Conservation (phyloP, 2,113 vertebrate genomes). For the Callipepla californica region DNA sequence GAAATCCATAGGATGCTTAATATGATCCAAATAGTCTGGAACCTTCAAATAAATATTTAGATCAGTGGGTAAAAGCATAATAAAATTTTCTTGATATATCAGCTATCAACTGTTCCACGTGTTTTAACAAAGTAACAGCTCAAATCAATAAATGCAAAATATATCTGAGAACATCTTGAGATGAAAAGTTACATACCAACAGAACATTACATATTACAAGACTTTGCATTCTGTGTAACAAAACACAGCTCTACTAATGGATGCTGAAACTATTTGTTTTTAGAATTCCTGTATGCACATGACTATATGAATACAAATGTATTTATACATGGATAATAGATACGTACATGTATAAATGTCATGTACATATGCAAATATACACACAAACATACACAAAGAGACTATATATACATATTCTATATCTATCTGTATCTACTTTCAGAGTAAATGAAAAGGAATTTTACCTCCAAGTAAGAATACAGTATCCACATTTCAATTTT, state of each 20-base stretch:
- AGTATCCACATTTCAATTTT: not conserved
- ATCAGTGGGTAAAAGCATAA: not conserved
- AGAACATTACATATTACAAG: not conserved
- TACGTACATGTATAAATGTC: not conserved
- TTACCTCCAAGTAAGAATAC: not conserved
- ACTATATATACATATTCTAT: not conserved
- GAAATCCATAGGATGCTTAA: constrained; percentile 96
- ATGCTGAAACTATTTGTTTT: not conserved
- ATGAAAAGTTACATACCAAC: not conserved
- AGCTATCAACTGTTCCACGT: not conserved
- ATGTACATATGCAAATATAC: not conserved
- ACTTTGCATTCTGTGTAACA: not conserved
- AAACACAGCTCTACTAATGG: not conserved
- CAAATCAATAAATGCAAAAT: not conserved
- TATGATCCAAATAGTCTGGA: constrained; percentile 96
- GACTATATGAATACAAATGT: fast-evolving
- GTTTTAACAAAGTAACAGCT: not conserved
- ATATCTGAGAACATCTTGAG: not conserved
- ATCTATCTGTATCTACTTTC: not conserved
- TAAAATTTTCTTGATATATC: not conserved
- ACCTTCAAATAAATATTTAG: constrained; percentile 82
- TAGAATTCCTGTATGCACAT: not conserved
- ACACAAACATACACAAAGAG: fast-evolving
- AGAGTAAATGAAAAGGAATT: not conserved
- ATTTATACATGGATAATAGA: not conserved